Evolutionary conservation across 2,888 invertebrate species (phyloP).

Genomic region (Xestia xanthographa): DNA sequence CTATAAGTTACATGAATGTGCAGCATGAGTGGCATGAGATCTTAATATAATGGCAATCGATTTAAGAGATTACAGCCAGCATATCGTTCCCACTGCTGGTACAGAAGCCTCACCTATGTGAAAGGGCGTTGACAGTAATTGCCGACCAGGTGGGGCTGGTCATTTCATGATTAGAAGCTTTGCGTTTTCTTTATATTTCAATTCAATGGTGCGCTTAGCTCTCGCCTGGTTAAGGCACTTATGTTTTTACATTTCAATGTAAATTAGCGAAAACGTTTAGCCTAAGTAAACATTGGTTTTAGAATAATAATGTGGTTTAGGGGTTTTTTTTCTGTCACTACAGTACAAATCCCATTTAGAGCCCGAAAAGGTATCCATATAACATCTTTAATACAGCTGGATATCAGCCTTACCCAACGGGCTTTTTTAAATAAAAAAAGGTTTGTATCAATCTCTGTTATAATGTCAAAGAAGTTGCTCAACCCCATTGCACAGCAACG

Average conservation of each 20-base stretch:
- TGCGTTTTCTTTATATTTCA: background rate
- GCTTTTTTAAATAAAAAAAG: background rate
- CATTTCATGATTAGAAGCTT: background rate
- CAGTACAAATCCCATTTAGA: background rate
- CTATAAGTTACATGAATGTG: background rate
- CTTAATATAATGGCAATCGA: background rate
- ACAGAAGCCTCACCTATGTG: background rate
- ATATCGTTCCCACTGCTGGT: background rate
- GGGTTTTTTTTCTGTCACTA: background rate
- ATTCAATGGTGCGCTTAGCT: background rate
- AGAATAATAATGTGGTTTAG: background rate
- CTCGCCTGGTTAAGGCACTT: background rate
- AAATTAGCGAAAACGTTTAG: background rate
- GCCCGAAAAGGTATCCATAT: background rate
- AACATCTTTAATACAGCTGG: background rate
- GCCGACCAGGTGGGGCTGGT: background rate
- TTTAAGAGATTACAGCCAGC: background rate
- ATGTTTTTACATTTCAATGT: background rate
- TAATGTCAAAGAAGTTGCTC: background rate
- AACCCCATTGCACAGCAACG: background rate
- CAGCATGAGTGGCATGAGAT: background rate
- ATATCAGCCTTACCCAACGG: background rate
- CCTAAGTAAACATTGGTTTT: background rate
- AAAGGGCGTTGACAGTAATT: background rate
- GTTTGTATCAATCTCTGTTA: background rate